These are phyloP conservation scores for Umimayanthus chanpuru DNA, from an alignment of 92 coral and sea anemone species.

Conservation along the genomic window DNA sequence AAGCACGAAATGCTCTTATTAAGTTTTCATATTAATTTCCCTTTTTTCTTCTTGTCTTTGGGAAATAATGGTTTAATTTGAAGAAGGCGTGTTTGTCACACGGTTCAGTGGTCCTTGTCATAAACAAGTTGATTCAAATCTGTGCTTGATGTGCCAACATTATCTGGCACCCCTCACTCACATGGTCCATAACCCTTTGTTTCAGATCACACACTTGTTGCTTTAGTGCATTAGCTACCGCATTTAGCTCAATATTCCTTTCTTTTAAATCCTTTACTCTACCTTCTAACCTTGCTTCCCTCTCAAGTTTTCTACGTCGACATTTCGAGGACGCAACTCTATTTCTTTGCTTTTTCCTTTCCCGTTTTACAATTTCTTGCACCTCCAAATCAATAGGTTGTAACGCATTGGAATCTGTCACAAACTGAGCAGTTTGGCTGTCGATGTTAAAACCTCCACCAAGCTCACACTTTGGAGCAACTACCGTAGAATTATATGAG, in stretches of 20 bases:
- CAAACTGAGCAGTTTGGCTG: slow-evolving; percentile 64
- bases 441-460: slow-evolving; percentile 81
- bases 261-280: slow-evolving; percentile 90
- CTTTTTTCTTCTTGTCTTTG: background rate
- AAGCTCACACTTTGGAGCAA: slow-evolving; percentile 81
- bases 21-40: background rate
- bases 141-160: slow-evolving; percentile 95
- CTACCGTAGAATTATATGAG: slow-evolving; percentile 74
- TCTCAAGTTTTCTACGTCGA: slow-evolving; percentile 93
- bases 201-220: slow-evolving; percentile 99
- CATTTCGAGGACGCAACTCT: slow-evolving; percentile 99
- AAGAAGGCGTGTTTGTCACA: slow-evolving; percentile 15
- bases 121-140: slow-evolving; percentile 58
- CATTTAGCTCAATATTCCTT: slow-evolving; percentile 91
- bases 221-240: slow-evolving; percentile 93
- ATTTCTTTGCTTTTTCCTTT: slow-evolving; percentile 95
- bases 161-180: slow-evolving; percentile 97
- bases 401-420: slow-evolving; percentile 73
- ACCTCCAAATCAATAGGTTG: slow-evolving; percentile 97
- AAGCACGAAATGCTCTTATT: background rate
- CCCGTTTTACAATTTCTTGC: slow-evolving; percentile 98
- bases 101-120: slow-evolving; percentile 25
- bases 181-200: slow-evolving; percentile 99
- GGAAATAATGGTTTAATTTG: slow-evolving; percentile 5
- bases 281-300: slow-evolving; percentile 90